phyloP scores from a whole-genome alignment of 1,140 invertebrate species.

The Cryptotermes secundus region DNA sequence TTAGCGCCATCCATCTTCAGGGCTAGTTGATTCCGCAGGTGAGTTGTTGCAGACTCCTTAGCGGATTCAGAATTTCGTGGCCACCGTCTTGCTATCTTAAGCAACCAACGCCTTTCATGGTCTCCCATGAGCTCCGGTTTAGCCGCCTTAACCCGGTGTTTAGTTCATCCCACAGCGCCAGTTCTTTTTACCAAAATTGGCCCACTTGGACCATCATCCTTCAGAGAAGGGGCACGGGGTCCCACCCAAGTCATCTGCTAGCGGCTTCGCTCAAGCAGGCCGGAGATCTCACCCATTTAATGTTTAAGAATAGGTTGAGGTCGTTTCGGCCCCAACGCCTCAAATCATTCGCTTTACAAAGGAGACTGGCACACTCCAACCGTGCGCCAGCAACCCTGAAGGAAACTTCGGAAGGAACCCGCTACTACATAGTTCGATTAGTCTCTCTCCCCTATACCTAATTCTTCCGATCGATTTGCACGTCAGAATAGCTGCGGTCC shows the following conservation, averaged over 20 bases:
- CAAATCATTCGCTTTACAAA: conserved; percentile 86
- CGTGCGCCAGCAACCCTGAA: conserved; percentile 77
- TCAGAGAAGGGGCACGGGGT: too few relatives aligned
- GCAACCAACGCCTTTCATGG: too few relatives aligned
- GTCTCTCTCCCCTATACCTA: conserved; percentile 92
- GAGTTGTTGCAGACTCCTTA: too few relatives aligned
- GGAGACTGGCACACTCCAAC: conserved; percentile 55
- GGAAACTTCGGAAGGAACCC: conserved; percentile 90
- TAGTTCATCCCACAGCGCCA: conserved; percentile 85
- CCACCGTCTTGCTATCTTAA: too few relatives aligned
- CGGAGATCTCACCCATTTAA: conserved; percentile 78
- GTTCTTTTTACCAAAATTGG: conserved; percentile 92
- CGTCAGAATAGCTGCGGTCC: conserved; percentile 85
- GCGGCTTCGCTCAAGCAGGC: conserved; percentile 67
- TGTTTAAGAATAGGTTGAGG: conserved; percentile 88
- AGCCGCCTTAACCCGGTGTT: conserved; percentile 76
- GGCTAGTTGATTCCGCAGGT: too few relatives aligned
- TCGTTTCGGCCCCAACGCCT: conserved; percentile 74
- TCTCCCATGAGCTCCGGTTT: conserved; percentile 46
- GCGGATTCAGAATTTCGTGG: too few relatives aligned
- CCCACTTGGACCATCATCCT: too few relatives aligned
- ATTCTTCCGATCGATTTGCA: conserved; percentile 89
- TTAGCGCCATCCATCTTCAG: too few relatives aligned
- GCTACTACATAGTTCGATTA: conserved; percentile 91
- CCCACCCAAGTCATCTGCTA: conserved; percentile 62